Evolutionary conservation across 2,113 vertebrate species (phyloP).

Genomic region (Crotalus tigris): DNA sequence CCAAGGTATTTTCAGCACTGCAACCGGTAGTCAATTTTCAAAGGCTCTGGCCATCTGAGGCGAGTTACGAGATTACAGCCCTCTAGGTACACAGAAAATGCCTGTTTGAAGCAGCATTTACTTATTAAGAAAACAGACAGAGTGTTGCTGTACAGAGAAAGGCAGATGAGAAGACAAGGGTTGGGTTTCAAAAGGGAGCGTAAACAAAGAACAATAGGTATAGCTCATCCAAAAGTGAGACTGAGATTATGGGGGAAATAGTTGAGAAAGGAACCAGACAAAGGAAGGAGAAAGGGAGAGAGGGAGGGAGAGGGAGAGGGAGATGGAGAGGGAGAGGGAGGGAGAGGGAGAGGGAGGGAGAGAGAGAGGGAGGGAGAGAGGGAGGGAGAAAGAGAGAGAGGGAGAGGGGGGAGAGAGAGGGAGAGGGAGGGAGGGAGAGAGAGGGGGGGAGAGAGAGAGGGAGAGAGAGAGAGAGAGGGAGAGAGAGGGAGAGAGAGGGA

Average conservation of each 20-base stretch:
- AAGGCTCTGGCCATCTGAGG: not conserved
- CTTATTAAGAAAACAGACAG: not conserved
- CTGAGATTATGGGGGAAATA: not conserved
- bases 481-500: accelerated
- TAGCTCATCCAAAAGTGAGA: not conserved
- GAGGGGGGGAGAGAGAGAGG: too few species aligned
- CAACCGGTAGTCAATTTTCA: not conserved
- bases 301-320: accelerated
- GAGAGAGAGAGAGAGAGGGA: too few species aligned
- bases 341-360: accelerated
- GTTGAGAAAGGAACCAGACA: not conserved
- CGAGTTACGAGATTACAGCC: not conserved
- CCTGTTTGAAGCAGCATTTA: not conserved
- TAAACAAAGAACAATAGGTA: not conserved
- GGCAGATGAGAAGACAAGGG: not conserved
- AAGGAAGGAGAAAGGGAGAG: too few species aligned
- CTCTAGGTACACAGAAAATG: not conserved
- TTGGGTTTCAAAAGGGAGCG: not conserved
- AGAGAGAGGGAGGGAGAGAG: too few species aligned
- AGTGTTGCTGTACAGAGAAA: not conserved
- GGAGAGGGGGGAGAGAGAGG: too few species aligned
- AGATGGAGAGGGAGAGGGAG: accelerated
- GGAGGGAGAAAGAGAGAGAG: too few species aligned
- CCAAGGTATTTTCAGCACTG: not conserved
- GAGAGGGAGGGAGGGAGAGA: too few species aligned